These are phyloP conservation scores for Oncorhynchus keta DNA, from an alignment of 2,113 vertebrate genomes.

Conservation along the genomic window DNA sequence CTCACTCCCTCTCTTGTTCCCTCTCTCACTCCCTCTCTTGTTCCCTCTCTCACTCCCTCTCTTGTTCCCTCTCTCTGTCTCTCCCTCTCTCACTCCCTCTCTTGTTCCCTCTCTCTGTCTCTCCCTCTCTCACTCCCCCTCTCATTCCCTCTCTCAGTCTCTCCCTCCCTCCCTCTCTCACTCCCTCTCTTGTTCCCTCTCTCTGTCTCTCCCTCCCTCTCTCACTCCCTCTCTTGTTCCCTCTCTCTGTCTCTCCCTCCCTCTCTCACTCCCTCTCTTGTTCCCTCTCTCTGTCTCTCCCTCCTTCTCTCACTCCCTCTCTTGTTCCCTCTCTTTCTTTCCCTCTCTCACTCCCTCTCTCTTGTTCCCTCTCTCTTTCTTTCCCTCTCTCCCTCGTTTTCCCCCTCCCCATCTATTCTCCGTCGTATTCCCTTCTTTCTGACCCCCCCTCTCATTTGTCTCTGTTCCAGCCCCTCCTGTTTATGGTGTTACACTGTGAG, in stretches of 20 bases:
- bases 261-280: not conserved
- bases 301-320: not conserved
- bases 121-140: no score
- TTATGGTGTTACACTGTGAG: not conserved
- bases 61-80: no score
- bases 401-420: no score
- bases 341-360: not conserved
- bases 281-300: not conserved
- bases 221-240: not conserved
- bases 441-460: slow-evolving; percentile 20
- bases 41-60: no score
- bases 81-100: no score
- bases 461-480: not conserved
- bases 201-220: not conserved
- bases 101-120: no score
- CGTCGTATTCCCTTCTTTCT: not conserved
- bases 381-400: not conserved
- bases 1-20: no score
- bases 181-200: not conserved
- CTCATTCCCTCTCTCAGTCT: no score
- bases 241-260: no score
- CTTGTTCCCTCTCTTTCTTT: not conserved
- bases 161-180: not conserved
- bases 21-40: no score
- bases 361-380: not conserved